phyloP scores from a whole-genome alignment of 2,113 vertebrate species.

The Poecilia latipinna region DNA sequence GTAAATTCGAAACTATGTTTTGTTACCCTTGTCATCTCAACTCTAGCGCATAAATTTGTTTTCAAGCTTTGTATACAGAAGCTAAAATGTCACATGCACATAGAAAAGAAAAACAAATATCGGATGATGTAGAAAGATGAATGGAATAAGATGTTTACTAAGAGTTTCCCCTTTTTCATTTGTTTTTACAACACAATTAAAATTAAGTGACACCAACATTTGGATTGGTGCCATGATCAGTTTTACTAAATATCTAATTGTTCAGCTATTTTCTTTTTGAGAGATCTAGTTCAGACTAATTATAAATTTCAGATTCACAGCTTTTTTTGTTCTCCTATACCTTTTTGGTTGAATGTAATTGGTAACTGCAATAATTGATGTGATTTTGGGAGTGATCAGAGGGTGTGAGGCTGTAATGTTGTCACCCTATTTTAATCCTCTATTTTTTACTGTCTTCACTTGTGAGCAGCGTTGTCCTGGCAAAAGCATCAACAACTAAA shows the following conservation, averaged over 20 bases:
- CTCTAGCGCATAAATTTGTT: background rate
- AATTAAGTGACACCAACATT: no score
- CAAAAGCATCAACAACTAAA: no score
- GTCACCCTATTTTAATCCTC: no score
- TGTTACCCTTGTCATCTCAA: constrained; percentile 14
- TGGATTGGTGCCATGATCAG: background rate
- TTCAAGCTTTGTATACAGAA: background rate
- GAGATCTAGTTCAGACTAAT: no score
- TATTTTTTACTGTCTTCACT: no score
- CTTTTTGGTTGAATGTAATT: no score
- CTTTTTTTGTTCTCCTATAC: background rate
- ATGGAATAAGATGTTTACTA: background rate
- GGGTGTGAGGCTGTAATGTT: no score
- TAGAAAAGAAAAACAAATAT: background rate
- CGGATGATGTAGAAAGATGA: no score
- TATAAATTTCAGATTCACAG: background rate
- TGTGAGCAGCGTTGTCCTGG: no score
- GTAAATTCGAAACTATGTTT: constrained; percentile 45
- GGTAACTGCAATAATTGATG: no score
- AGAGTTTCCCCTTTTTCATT: background rate
- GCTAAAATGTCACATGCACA: background rate
- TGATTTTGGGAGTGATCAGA: no score
- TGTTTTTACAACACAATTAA: no score
- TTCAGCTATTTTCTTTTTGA: background rate
- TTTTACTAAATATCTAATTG: background rate